Evolutionary conservation across 2,797 vertebrate species (phyloP).

Genomic region (Pteropus rufus): DNA sequence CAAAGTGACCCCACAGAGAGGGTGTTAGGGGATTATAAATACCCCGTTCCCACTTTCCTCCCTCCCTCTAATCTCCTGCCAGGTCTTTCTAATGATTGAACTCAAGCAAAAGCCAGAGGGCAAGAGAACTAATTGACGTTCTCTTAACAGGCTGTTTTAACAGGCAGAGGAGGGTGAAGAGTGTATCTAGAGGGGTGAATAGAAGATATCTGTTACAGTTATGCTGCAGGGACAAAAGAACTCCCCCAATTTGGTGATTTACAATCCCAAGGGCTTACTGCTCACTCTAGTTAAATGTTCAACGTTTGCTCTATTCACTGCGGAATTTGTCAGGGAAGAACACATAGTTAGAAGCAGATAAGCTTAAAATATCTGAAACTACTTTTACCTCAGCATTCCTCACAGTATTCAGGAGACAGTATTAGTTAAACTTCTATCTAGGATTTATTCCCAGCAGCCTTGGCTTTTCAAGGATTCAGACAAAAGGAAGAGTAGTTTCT

Average conservation of each 20-base stretch:
- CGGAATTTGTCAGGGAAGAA: neutral
- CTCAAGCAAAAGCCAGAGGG: neutral
- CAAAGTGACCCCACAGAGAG: neutral
- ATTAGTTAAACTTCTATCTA: neutral
- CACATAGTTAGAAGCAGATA: neutral
- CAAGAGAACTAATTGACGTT: neutral
- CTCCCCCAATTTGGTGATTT: neutral
- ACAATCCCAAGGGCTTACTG: neutral
- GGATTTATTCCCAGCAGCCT: neutral
- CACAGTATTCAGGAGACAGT: neutral
- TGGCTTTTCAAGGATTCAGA: neutral
- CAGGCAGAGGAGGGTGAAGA: neutral
- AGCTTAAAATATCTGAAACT: neutral
- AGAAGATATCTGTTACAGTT: neutral
- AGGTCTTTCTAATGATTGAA: neutral
- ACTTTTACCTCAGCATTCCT: neutral
- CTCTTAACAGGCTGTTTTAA: neutral
- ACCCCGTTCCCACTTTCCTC: neutral
- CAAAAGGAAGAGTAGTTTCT: neutral
- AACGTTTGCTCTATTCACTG: neutral
- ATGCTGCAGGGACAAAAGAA: neutral
- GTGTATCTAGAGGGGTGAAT: neutral
- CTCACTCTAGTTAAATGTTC: neutral
- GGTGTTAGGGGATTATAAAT: neutral
- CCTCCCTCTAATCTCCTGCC: neutral